phyloP scores from a whole-genome alignment of 2,113 vertebrate species.

The Pongo abelii region DNA sequence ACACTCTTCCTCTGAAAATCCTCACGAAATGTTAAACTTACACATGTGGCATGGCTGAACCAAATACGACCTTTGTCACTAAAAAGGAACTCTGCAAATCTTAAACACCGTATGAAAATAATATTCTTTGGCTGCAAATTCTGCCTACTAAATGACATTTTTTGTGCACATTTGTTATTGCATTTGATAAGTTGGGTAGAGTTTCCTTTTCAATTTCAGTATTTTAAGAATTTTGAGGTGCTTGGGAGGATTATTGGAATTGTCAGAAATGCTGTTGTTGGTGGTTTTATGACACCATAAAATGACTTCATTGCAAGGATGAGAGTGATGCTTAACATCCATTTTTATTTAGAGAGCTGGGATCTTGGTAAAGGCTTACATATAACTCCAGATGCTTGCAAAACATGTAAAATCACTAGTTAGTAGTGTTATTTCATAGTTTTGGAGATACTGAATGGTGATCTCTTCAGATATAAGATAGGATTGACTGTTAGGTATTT shows the following conservation, averaged over 20 bases:
- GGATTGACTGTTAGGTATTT: not conserved
- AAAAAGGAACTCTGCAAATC: conserved; percentile 3
- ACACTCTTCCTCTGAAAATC: not conserved
- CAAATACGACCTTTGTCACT: conserved; percentile 6
- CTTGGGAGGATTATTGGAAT: not conserved
- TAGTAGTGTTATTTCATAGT: not conserved
- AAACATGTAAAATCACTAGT: not conserved
- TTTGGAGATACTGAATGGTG: not conserved
- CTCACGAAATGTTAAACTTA: not conserved
- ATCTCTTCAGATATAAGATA: not conserved
- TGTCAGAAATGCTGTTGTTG: not conserved
- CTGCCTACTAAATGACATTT: conserved; percentile 26
- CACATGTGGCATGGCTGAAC: not conserved
- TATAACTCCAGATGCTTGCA: not conserved
- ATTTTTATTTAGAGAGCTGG: conserved; percentile 45
- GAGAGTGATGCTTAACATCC: not conserved
- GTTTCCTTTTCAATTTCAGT: conserved; percentile 22
- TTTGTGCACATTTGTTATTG: conserved; percentile 6
- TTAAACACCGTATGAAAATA: not conserved
- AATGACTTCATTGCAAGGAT: not conserved
- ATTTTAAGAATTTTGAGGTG: conserved; percentile 7
- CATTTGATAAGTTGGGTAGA: conserved; percentile 13
- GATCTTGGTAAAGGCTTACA: not conserved
- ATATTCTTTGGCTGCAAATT: conserved; percentile 30
- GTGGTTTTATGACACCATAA: conserved; percentile 14